Base-by-base conservation (phyloP, 2,113 vertebrate species). In the Oreochromis tanganicae region DNA sequence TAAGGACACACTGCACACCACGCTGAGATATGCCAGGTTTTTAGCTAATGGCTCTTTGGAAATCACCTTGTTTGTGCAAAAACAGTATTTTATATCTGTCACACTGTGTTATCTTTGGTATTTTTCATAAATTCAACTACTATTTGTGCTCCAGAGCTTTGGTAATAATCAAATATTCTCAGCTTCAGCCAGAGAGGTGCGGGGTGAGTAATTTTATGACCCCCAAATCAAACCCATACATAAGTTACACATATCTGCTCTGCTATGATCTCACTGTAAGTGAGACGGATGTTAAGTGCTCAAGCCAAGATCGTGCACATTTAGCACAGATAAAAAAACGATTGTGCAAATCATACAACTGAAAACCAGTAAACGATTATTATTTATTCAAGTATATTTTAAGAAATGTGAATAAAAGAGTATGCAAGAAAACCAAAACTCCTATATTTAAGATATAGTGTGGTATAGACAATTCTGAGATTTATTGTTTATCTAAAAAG, bases 361-460 rank as follows among this genome's bases (percentile, higher is more conserved):
- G 34, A 41, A 43, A 16, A 43, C n/a, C 7, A 73, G 36, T 27
- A 73, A 73, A 73, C 6, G 21, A 73, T 24, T 73, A 73, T 73
- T 16, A 27, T 27, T 46, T 73, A 73, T 73, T 46, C 38, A 46
- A 73, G 13, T 16, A 73, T 13, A 73, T 4, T 3, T 73, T 17
- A 17, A 46, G 13, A 43, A 16, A 46, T 46, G 38, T 73, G 38
- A 73, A 73, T 73, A 46, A 73, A 46, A 46, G 38, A 46, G n/a
- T 73, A 24, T 46, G 68, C 38, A 73, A 43, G 38, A 73, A 73
- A 46, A 73, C 38, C 13, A 73, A 73, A 73, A 24, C 12, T 73
- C 38, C 21, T 24, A 46, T 10, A 46, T 71, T 71, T 71, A 43
- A 71, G n/a, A 71, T 43, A 24, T 41, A 71, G 38, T 71, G 4